A percentile compares a stretch with the other conserved stretches of the same genome.
phyloP scores from a whole-genome alignment of 2,113 vertebrate genomes.

The Corythornis madagascariensis region DNA sequence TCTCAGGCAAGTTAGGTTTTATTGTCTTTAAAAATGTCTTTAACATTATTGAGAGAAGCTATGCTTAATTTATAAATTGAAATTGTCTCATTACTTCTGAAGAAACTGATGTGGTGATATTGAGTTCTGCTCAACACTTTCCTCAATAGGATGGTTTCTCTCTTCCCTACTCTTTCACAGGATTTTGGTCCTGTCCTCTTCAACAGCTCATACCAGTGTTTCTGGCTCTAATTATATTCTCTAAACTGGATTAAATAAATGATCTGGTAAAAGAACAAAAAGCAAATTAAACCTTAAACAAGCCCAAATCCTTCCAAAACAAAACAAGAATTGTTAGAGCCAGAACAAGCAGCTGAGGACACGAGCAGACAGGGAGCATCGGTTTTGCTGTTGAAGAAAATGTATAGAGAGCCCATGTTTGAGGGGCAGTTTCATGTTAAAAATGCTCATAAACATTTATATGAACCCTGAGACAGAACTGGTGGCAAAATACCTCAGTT shows the following conservation, averaged over 20 bases:
- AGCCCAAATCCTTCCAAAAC: background rate
- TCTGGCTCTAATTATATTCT: background rate
- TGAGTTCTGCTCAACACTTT: background rate
- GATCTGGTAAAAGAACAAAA: background rate
- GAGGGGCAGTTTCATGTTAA: background rate
- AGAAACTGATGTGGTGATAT: background rate
- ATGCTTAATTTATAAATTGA: background rate
- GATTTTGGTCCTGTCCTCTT: background rate
- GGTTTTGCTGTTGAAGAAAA: background rate
- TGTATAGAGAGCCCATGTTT: rapidly evolving
- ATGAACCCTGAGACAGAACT: background rate
- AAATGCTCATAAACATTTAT: background rate
- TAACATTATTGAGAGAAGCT: background rate
- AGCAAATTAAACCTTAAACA: background rate
- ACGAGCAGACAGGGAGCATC: background rate
- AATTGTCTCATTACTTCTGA: background rate
- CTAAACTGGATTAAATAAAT: background rate
- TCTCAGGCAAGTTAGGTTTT: background rate
- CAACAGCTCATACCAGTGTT: background rate
- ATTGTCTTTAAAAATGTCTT: background rate
- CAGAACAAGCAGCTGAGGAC: background rate
- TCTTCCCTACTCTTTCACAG: background rate
- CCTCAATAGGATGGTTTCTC: background rate
- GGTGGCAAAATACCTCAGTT: background rate
- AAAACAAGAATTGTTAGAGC: background rate